These are phyloP conservation scores for Ophraella communa DNA, from an alignment of 2,888 invertebrate species.

Conservation along the genomic window DNA sequence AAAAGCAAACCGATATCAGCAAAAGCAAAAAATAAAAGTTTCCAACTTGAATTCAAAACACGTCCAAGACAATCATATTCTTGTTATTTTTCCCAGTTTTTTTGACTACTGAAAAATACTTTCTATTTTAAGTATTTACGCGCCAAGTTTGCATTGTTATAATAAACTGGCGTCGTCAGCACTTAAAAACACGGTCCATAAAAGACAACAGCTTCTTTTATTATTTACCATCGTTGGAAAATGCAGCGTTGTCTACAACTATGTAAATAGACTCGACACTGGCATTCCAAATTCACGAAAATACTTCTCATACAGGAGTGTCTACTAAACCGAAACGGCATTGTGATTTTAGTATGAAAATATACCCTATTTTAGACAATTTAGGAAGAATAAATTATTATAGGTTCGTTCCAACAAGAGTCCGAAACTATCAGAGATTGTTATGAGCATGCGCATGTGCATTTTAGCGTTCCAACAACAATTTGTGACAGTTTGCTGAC, in stretches of 20 bases:
- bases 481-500: no score
- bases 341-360: no score
- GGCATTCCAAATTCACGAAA: background rate
- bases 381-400: no score
- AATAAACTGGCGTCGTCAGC: slow-evolving; percentile 5
- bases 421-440: no score
- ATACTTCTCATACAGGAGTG: background rate
- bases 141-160: background rate
- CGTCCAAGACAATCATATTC: background rate
- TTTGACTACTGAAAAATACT: background rate
- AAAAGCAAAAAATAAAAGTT: no score
- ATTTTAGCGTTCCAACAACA: no score
- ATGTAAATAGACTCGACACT: slow-evolving; percentile 2
- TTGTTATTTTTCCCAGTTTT: background rate
- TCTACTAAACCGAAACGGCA: background rate
- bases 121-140: background rate
- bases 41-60: no score
- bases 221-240: slow-evolving; percentile 11
- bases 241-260: slow-evolving; percentile 2
- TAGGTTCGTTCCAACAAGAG: no score
- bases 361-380: no score
- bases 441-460: no score
- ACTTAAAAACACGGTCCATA: slow-evolving; percentile 7
- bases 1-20: no score
- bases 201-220: slow-evolving; percentile 14